Base-by-base conservation (phyloP, 2,797 vertebrate species). In the Platyrinchus mystaceus region DNA sequence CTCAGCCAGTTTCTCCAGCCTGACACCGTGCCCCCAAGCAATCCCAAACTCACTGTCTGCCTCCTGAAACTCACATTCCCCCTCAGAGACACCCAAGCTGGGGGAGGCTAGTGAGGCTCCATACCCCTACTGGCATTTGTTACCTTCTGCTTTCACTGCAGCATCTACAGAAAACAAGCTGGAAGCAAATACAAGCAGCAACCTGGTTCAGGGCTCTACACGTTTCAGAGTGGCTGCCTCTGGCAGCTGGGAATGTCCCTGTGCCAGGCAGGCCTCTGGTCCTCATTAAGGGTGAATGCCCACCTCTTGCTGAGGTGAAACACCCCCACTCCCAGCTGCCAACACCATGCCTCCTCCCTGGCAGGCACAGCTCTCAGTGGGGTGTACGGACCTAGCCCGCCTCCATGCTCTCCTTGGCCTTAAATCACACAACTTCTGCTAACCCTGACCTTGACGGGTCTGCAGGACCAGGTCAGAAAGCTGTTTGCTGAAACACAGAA, bases 1-100 rank as follows among this genome's bases (percentile, higher is more conserved):
- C 73, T 64, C 85, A 95, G 80, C 91, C 87, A 88, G 90, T 96
- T 97, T 90, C 92, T 93, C 92, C 91, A 88, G 73, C 69, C 74
- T 66, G 53, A 92, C 78, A 83, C 5, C 0, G 1, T 36, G 69
- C 79, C 94, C 76, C 66, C 37, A 64, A 12, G 96, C 94, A 89
- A 96, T 69, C 52, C 79, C 79, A 34, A 94, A 89, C 50, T 71
- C 85, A 75, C 41, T 0, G 13, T 46, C 92, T 79, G 63, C 50
- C 73, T 89, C 76, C 24, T 58, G 59, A 85, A 92, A 76, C 46
- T 84, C 55, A 32, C 41, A 32, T 34, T 87, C 39, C 50, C n/a
- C 22, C 34, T 52, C 64, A 28, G 37, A 80, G 53, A 27, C n/a
- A 55, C 30, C 10, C 23, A 60, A 37, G n/a, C 0, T 2, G 2